Percentiles rank a stretch among this genome's conserved stretches.
Conservation (phyloP, 2,888 invertebrate genomes). For the Torymus texanus region DNA sequence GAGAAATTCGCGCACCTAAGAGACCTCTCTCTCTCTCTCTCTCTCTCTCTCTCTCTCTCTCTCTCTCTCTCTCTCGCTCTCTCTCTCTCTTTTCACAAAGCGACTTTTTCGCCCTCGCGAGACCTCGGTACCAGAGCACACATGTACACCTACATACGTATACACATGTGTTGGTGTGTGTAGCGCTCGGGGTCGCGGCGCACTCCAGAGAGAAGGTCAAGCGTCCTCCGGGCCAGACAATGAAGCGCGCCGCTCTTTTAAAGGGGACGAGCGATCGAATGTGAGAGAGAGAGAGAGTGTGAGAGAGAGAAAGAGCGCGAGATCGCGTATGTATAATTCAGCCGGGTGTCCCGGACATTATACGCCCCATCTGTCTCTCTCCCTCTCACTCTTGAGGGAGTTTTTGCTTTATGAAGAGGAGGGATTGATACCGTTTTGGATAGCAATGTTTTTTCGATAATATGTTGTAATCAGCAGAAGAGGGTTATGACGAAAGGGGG, state of each 20-base stretch:
- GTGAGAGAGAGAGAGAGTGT: not conserved
- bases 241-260: slow-evolving; percentile 68
- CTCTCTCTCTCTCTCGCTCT: not conserved
- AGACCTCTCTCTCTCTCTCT: not conserved
- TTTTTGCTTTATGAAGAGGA: too few relatives aligned
- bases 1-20: slow-evolving; percentile 19
- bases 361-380: not conserved
- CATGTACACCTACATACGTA: not conserved
- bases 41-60: not conserved
- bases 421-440: too few relatives aligned
- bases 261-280: slow-evolving; percentile 27
- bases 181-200: not conserved
- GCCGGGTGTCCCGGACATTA: not conserved
- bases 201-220: slow-evolving; percentile 72
- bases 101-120: slow-evolving; percentile 6
- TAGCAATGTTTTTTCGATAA: too few relatives aligned
- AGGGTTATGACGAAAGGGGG: too few relatives aligned
- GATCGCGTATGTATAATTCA: slow-evolving; percentile 16
- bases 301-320: not conserved
- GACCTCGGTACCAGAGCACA: slow-evolving; percentile 4
- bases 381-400: not conserved
- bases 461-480: too few relatives aligned
- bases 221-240: slow-evolving; percentile 72
- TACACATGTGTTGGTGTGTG: not conserved
- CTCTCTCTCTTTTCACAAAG: slow-evolving; percentile 3